A percentile compares a stretch with the other conserved stretches of the same genome.
Conservation (phyloP, 2,888 invertebrate species). For the Scotopteryx bipunctaria region DNA sequence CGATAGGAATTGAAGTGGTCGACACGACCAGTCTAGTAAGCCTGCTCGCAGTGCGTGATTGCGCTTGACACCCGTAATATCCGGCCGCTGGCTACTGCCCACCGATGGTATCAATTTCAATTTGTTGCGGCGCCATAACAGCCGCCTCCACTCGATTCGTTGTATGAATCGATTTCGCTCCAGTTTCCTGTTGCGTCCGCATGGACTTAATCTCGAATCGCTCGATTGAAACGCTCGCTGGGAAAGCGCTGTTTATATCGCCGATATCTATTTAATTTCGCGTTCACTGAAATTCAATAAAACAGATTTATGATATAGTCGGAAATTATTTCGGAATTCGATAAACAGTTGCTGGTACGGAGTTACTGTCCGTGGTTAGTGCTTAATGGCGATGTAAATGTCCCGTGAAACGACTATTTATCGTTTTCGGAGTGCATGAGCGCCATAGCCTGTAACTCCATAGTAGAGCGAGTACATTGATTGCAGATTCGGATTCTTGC, state of each 20-base stretch:
- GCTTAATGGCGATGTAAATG: conserved; percentile 20
- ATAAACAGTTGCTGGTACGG: conserved; percentile 32
- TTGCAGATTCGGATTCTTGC: conserved; percentile 52
- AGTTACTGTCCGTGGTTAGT: background rate
- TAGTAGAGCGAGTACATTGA: background rate
- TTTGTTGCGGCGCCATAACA: conserved; percentile 78
- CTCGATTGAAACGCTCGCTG: conserved; percentile 66
- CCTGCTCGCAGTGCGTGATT: conserved; percentile 69
- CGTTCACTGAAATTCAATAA: conserved; percentile 54
- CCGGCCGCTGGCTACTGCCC: conserved; percentile 71
- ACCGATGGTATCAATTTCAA: conserved; percentile 82
- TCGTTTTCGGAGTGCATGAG: conserved; percentile 8
- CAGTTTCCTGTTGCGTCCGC: conserved; percentile 77
- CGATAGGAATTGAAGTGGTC: conserved; percentile 53
- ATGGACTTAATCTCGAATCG: conserved; percentile 72
- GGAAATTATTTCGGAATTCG: conserved; percentile 42
- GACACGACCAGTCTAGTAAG: conserved; percentile 46
- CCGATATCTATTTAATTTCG: conserved; percentile 59
- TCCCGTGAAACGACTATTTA: conserved; percentile 12
- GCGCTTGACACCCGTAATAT: conserved; percentile 80
- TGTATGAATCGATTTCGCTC: conserved; percentile 77
- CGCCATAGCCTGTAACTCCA: conserved; percentile 5
- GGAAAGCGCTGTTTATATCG: conserved; percentile 54
- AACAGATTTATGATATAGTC: conserved; percentile 46
- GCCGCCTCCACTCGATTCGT: conserved; percentile 73